Evolutionary conservation across 2,888 invertebrate species (phyloP).

Genomic region (Drosophila trichaetosa): DNA sequence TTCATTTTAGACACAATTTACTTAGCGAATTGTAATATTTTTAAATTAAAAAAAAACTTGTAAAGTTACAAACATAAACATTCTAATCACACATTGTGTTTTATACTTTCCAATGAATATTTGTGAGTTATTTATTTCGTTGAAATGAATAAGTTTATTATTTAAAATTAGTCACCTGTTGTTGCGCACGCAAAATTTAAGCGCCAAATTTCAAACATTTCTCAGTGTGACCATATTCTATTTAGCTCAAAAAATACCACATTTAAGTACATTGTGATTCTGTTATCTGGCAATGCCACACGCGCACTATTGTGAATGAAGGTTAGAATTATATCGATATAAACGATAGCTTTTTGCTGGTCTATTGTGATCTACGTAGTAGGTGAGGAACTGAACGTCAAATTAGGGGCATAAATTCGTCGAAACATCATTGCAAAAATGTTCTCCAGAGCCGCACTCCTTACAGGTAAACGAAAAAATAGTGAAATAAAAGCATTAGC

Average conservation of each 20-base stretch:
- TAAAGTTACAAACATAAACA: constrained; percentile 63
- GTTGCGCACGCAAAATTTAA: not conserved
- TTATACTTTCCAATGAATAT: not conserved
- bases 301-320: constrained; percentile 36
- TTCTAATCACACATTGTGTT: not conserved
- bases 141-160: not conserved
- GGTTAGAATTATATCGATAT: constrained; percentile 16
- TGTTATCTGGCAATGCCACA: constrained; percentile 31
- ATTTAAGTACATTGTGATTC: not conserved
- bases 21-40: constrained; percentile 79
- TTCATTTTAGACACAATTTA: constrained; percentile 76
- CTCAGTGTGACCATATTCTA: no score
- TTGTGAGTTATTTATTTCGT: not conserved
- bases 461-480: constrained; percentile 87
- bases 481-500: constrained; percentile 1
- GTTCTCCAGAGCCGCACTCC: constrained; percentile 89
- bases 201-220: not conserved
- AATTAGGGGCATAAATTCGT: constrained; percentile 74
- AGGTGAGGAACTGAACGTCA: constrained; percentile 53
- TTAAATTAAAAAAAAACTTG: constrained; percentile 69
- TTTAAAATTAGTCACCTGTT: constrained; percentile 8
- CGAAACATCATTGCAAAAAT: constrained; percentile 86
- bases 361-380: constrained; percentile 49
- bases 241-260: not conserved
- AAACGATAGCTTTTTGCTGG: constrained; percentile 24